phyloP scores from a whole-genome alignment of 2,797 vertebrate species.

The Gallinago stenura region DNA sequence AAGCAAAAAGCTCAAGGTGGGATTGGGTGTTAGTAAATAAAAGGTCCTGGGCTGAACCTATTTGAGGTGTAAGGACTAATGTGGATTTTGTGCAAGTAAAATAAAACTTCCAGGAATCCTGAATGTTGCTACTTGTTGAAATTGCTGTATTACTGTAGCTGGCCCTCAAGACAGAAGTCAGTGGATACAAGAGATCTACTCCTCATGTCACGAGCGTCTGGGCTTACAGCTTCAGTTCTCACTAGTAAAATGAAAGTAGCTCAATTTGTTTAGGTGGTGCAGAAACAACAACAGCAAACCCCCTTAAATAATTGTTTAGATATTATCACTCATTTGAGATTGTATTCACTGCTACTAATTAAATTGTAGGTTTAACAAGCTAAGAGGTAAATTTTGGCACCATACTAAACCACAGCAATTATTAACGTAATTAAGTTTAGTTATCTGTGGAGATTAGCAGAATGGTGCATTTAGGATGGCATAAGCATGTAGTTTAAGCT shows the following conservation, averaged over 20 bases:
- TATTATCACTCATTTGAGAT: not conserved
- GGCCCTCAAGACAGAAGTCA: not conserved
- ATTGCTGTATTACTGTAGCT: not conserved
- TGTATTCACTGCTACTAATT: conserved; percentile 40
- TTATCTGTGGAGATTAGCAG: conserved; percentile 47
- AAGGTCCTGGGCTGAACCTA: not conserved
- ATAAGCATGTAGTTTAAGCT: not conserved
- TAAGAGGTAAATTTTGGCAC: conserved; percentile 51
- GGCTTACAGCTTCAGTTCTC: not conserved
- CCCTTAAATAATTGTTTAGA: not conserved
- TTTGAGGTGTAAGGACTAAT: not conserved
- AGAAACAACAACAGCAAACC: not conserved
- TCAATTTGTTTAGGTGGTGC: not conserved
- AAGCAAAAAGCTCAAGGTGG: not conserved
- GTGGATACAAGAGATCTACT: not conserved
- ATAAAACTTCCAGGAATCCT: not conserved
- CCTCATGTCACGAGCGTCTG: not conserved
- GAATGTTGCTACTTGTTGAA: not conserved
- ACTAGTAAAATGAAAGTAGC: not conserved
- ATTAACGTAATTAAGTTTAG: conserved; percentile 54
- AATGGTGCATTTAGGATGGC: not conserved
- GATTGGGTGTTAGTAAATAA: not conserved
- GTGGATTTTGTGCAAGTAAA: not conserved
- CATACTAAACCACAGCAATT: conserved; percentile 29
- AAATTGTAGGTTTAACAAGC: conserved; percentile 22